Conservation (phyloP, 2,113 vertebrate genomes). For the Nannospalax galili region DNA sequence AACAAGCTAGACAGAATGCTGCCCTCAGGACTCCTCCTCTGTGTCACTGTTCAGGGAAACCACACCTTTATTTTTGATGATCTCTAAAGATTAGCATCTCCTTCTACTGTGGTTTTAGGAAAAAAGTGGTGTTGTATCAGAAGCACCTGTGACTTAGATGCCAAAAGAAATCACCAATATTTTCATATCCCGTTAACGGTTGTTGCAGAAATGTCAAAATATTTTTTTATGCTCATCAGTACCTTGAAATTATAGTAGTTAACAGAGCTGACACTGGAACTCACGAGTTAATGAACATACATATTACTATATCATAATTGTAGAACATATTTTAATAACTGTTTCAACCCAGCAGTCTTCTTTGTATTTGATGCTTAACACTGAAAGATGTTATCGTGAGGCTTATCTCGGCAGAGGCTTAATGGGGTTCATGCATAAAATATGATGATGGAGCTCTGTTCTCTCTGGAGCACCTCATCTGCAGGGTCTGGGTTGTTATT, state of each 20-base stretch:
- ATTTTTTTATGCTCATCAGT: conserved; percentile 9
- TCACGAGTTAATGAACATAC: conserved; percentile 23
- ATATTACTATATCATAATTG: not conserved
- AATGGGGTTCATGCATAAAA: not conserved
- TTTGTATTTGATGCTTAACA: conserved; percentile 19
- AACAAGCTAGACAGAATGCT: not conserved
- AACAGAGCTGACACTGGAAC: not conserved
- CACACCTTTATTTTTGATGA: not conserved
- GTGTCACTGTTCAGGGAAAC: not conserved
- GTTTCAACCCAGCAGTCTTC: not conserved
- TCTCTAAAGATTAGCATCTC: not conserved
- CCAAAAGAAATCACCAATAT: conserved; percentile 33
- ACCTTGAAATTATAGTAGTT: conserved; percentile 27
- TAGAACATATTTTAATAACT: conserved; percentile 25
- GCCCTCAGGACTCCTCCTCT: not conserved
- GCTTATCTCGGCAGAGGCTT: not conserved
- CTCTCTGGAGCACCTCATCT: not conserved
- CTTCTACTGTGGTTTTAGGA: not conserved
- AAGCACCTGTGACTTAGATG: not conserved
- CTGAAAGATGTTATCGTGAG: not conserved
- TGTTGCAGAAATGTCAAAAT: conserved; percentile 51
- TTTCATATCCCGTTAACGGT: conserved; percentile 11
- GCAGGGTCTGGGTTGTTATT: fast-evolving
- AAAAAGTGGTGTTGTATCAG: not conserved
- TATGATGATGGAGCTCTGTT: not conserved